Evolutionary conservation across 2,113 vertebrate genomes (phyloP), one percentile per base, ranked within the genome.

Genomic region (Myotis davidii): DNA sequence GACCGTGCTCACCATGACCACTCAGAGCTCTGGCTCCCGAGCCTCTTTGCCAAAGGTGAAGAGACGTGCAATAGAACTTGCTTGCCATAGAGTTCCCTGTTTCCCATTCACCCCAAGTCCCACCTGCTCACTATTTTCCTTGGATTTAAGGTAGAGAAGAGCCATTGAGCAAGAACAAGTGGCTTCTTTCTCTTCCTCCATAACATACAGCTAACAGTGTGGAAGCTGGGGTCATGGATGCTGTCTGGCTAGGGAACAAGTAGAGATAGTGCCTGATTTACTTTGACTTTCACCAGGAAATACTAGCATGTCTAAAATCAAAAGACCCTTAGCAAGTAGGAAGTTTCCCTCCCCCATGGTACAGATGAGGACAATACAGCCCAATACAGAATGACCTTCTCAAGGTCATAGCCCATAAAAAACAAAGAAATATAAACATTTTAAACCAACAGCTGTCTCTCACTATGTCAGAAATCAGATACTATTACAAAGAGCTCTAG

Each of bases 1-100:
- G 96, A 99, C 99, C 0, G 99, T 99, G 83, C 99, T 99, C 94
- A 99, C 99, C 7, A 99, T 99, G 99, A 99, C 99, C 85, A 99
- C 99, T 0, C 99, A 99, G 98, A 99, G 99, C 45, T 99, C 99
- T 0, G 99, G 99, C 50, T 99, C 99, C 29, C 98, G 99, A 29
- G 99, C 99, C 29, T 99, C 99, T 25, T 98, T 99, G 96, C 99
- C 99, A 83, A 99, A 99, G 99, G 99, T 99, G 88, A 96, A 95
- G 78, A 94, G 67, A 94, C 25, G 59, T 78, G 29, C 83, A 85
- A 79, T 48, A 70, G 77, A 93, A 61, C 25, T 29, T 88, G 45
- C 65, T 92, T 96, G 77, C 69, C 23, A 70, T 54, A 72, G 64
- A 90, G 78, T 27, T 88, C 48, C 25, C 73, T 32, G 76, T 79